phyloP scores from a whole-genome alignment of 2,888 invertebrate genomes.

The Hydroisotoma schaefferi region DNA sequence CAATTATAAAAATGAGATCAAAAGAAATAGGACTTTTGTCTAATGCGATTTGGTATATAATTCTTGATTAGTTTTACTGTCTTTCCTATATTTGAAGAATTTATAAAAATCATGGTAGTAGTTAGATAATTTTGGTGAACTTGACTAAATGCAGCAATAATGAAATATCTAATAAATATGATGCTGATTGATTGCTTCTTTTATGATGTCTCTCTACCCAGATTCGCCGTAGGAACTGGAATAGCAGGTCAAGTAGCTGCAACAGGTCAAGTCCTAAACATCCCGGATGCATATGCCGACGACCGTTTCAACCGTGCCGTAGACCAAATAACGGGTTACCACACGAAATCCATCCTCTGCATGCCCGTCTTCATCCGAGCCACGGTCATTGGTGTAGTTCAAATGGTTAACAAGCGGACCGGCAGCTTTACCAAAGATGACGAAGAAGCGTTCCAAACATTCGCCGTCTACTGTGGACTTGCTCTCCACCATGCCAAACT shows the following conservation, averaged over 20 bases:
- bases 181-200: background rate
- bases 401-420: conserved; percentile 70
- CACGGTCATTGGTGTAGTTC: conserved; percentile 76
- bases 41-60: too few relatives aligned
- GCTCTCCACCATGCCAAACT: conserved; percentile 80
- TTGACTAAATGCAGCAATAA: too few relatives aligned
- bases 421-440: conserved; percentile 58
- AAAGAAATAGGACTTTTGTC: too few relatives aligned
- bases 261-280: conserved; percentile 75
- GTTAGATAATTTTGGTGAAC: too few relatives aligned
- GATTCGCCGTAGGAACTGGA: conserved; percentile 72
- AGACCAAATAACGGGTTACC: conserved; percentile 37
- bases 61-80: too few relatives aligned
- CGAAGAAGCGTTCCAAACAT: conserved; percentile 76
- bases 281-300: conserved; percentile 76
- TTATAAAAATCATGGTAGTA: too few relatives aligned
- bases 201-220: too few relatives aligned
- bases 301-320: conserved; percentile 69
- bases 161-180: background rate
- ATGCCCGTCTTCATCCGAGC: conserved; percentile 82
- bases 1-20: too few relatives aligned
- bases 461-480: conserved; percentile 79
- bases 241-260: conserved; percentile 79
- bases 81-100: too few relatives aligned
- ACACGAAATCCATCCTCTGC: conserved; percentile 62